These are phyloP conservation scores for Urocyon cinereoargenteus DNA, from an alignment of 2,797 vertebrate species.

Conservation along the genomic window DNA sequence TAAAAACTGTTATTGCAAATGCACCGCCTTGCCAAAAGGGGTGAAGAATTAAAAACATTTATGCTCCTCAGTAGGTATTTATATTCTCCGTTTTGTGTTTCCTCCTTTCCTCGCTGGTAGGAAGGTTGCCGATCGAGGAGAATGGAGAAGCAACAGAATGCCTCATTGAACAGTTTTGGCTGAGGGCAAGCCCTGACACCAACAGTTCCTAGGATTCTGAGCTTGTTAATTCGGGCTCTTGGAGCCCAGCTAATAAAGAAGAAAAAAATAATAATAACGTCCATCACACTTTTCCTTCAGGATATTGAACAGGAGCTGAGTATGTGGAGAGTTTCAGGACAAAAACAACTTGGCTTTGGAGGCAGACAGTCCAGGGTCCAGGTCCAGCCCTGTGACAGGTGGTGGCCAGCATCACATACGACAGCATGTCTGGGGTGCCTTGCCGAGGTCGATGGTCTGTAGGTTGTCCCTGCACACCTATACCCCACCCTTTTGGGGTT, in stretches of 20 bases:
- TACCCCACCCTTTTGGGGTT: too few species aligned
- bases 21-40: background rate
- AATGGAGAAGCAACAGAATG: too few species aligned
- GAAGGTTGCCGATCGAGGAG: background rate
- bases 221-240: background rate
- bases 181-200: background rate
- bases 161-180: rapidly evolving
- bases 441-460: rapidly evolving
- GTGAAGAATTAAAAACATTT: background rate
- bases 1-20: rapidly evolving
- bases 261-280: background rate
- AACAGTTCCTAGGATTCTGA: background rate
- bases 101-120: background rate
- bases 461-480: rapidly evolving
- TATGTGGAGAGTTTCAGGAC: background rate
- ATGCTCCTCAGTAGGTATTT: too few species aligned
- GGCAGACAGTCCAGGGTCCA: background rate
- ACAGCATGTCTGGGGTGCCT: background rate
- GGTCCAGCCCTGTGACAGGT: background rate
- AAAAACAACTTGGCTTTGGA: background rate
- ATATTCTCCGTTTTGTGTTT: rapidly evolving
- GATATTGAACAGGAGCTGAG: rapidly evolving
- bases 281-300: background rate
- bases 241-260: background rate
- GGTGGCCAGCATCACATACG: rapidly evolving